Conservation (phyloP, 2,888 invertebrate genomes). For the Pterostichus niger region DNA sequence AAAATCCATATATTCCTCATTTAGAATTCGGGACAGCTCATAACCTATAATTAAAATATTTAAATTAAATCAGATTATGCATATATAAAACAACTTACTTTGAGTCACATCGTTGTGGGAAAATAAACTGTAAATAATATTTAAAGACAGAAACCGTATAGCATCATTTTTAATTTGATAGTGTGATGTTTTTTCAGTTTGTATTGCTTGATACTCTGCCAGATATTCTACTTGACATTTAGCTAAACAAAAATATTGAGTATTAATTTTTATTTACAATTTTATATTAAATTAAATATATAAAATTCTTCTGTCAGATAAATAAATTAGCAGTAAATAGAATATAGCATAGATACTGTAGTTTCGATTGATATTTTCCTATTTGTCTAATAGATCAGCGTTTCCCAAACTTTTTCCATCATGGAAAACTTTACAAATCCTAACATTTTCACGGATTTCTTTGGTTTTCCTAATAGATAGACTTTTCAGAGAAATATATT, state of each 20-base stretch:
- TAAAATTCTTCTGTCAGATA: too few relatives aligned
- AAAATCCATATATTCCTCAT: neutral
- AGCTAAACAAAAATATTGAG: neutral
- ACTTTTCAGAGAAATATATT: too few relatives aligned
- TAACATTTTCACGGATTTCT: too few relatives aligned
- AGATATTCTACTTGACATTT: neutral
- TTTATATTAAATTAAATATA: too few relatives aligned
- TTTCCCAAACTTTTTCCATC: too few relatives aligned
- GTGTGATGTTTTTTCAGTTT: neutral
- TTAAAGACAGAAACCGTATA: neutral
- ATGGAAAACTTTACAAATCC: too few relatives aligned
- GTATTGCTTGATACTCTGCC: neutral
- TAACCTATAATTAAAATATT: neutral
- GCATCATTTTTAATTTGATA: slow-evolving; percentile 16
- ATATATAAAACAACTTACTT: neutral
- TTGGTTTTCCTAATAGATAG: too few relatives aligned
- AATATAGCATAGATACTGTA: too few relatives aligned
- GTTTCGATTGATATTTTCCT: too few relatives aligned
- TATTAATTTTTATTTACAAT: too few relatives aligned
- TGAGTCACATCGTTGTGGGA: neutral
- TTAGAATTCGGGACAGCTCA: neutral
- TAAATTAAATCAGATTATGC: neutral
- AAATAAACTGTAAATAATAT: neutral
- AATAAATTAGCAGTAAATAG: too few relatives aligned
- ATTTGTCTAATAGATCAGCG: too few relatives aligned